phyloP scores from a whole-genome alignment of 2,113 vertebrate species.

The Platysteira castanea region DNA sequence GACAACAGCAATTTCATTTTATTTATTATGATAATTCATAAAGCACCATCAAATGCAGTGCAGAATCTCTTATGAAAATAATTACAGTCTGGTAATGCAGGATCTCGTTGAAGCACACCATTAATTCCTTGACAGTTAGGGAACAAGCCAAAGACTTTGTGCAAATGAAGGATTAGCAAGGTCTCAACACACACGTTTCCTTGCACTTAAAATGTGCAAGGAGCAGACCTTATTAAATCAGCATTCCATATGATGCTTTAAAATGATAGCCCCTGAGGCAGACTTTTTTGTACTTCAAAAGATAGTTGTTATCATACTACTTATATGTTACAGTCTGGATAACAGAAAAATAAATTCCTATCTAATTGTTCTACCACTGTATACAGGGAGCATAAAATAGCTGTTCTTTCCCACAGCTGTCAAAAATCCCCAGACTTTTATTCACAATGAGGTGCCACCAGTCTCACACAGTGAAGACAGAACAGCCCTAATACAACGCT shows the following conservation, averaged over 20 bases:
- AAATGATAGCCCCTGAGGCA: not conserved
- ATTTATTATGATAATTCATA: not conserved
- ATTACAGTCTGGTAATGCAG: not conserved
- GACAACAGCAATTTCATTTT: not conserved
- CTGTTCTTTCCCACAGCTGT: not conserved
- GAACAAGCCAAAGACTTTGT: not conserved
- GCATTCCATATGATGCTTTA: not conserved
- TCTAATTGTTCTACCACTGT: not conserved
- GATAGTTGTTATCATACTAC: not conserved
- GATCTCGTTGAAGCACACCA: not conserved
- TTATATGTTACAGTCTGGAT: not conserved
- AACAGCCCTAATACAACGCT: not conserved
- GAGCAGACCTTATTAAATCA: slow-evolving; percentile 17
- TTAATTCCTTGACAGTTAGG: slow-evolving; percentile 17
- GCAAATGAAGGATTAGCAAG: slow-evolving; percentile 37
- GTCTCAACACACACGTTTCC: not conserved
- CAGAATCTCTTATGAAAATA: not conserved
- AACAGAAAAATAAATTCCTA: not conserved
- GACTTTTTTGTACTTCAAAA: slow-evolving; percentile 1
- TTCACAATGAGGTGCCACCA: not conserved
- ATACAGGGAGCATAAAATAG: not conserved
- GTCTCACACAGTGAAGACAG: not conserved
- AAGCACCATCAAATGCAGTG: not conserved
- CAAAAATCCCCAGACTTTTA: not conserved
- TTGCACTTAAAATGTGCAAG: not conserved